Evolutionary conservation across 2,113 vertebrate species (phyloP).

Genomic region (Shinisaurus crocodilurus): DNA sequence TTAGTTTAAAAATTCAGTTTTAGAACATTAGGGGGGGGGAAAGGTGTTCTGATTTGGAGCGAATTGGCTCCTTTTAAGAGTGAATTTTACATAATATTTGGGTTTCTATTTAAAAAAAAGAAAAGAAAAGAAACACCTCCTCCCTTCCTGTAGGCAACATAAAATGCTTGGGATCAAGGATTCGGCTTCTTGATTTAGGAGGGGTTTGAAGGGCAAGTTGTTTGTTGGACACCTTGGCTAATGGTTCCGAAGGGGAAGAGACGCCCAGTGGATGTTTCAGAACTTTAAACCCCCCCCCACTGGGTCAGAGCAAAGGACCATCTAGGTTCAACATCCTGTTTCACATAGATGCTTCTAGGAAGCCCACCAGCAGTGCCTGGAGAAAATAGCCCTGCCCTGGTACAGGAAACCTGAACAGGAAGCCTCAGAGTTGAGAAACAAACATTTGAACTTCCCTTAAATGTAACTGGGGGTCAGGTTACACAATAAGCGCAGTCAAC

Average conservation of each 20-base stretch:
- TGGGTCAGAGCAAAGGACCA: neutral
- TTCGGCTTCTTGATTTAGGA: neutral
- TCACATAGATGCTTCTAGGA: neutral
- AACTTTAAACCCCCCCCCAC: neutral
- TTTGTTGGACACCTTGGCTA: neutral
- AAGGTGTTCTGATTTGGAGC: neutral
- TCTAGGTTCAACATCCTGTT: neutral
- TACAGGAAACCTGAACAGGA: constrained; percentile 23
- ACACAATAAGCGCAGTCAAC: neutral
- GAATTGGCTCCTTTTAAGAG: neutral
- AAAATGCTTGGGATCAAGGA: neutral
- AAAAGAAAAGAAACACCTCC: no score
- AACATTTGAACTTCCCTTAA: neutral
- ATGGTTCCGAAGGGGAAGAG: neutral
- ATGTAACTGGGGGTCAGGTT: neutral
- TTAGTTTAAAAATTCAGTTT: neutral
- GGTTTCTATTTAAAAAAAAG: neutral
- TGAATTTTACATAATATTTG: neutral
- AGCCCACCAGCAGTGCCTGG: neutral
- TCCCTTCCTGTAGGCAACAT: neutral
- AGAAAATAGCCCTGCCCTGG: no score
- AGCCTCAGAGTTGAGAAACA: neutral
- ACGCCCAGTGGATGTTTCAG: neutral
- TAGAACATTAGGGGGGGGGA: neutral
- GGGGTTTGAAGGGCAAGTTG: neutral